phyloP scores from a whole-genome alignment of 92 coral and sea anemone genomes.

The Micromussa lordhowensis region DNA sequence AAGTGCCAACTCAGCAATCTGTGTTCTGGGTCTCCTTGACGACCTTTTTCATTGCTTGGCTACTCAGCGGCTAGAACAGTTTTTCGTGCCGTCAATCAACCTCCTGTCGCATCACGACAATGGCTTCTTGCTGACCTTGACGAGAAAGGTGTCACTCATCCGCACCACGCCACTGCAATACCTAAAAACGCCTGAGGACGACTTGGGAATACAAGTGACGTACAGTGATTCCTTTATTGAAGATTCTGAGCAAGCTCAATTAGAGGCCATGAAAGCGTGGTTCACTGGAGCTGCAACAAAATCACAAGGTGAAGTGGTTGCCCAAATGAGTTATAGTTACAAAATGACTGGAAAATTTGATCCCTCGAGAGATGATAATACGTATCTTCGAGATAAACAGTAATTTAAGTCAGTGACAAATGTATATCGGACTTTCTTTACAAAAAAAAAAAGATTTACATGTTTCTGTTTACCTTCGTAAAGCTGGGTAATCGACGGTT shows the following conservation, averaged over 20 bases:
- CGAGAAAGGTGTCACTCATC: background rate
- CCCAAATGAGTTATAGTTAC: slow-evolving; percentile 12
- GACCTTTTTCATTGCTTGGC: slow-evolving; percentile 57
- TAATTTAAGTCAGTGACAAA: background rate
- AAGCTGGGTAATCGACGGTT: no score
- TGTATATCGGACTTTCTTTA: no score
- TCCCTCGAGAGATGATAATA: slow-evolving; percentile 12
- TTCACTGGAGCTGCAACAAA: background rate
- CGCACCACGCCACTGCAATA: slow-evolving; percentile 5
- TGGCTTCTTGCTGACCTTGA: background rate
- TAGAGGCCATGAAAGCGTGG: slow-evolving; percentile 14
- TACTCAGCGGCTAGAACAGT: slow-evolving; percentile 27
- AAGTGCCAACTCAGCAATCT: slow-evolving; percentile 27
- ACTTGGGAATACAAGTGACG: slow-evolving; percentile 11
- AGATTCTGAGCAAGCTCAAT: slow-evolving; percentile 13
- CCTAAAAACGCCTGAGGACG: background rate
- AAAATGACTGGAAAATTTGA: slow-evolving; percentile 18
- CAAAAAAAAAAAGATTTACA: no score
- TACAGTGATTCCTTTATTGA: slow-evolving; percentile 19
- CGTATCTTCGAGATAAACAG: slow-evolving; percentile 14
- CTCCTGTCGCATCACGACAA: slow-evolving; percentile 12
- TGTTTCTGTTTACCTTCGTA: no score
- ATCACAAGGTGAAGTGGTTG: slow-evolving; percentile 6
- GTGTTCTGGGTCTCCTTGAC: slow-evolving; percentile 58
- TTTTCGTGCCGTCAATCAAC: slow-evolving; percentile 44